Percentiles rank a stretch among this genome's conserved stretches.
Evolutionary conservation across 2,113 vertebrate species (phyloP).

Genomic region (Notarius quadriscutis): DNA sequence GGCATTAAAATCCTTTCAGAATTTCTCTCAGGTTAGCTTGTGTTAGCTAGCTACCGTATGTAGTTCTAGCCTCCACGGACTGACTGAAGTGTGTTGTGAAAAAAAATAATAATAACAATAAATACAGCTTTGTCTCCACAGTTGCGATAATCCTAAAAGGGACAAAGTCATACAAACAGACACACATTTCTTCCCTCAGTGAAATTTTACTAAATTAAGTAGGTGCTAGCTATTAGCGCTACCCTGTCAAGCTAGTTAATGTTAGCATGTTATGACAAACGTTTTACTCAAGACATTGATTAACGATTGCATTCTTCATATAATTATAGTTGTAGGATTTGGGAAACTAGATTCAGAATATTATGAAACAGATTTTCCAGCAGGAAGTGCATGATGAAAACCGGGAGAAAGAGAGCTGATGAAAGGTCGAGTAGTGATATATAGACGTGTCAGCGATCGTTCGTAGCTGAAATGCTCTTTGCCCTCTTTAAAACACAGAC

Average conservation of each 20-base stretch:
- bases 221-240: background rate
- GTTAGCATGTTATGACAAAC: background rate
- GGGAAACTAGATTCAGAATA: background rate
- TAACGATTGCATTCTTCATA: background rate
- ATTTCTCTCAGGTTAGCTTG: background rate
- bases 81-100: background rate
- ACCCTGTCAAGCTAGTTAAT: background rate
- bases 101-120: background rate
- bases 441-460: constrained; percentile 7
- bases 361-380: no score
- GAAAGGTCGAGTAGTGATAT: constrained; percentile 1
- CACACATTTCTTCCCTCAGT: background rate
- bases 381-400: background rate
- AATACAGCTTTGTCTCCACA: background rate
- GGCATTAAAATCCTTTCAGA: background rate
- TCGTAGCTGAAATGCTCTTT: constrained; percentile 16
- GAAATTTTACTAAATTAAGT: background rate
- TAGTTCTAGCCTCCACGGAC: no score
- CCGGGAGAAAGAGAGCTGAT: background rate
- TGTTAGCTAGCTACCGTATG: background rate
- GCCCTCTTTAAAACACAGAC: constrained; percentile 12
- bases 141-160: background rate
- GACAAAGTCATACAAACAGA: background rate
- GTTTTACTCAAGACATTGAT: background rate
- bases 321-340: background rate